phyloP scores from a whole-genome alignment of 2,888 invertebrate genomes.

The Pandemis cinnamomeana region DNA sequence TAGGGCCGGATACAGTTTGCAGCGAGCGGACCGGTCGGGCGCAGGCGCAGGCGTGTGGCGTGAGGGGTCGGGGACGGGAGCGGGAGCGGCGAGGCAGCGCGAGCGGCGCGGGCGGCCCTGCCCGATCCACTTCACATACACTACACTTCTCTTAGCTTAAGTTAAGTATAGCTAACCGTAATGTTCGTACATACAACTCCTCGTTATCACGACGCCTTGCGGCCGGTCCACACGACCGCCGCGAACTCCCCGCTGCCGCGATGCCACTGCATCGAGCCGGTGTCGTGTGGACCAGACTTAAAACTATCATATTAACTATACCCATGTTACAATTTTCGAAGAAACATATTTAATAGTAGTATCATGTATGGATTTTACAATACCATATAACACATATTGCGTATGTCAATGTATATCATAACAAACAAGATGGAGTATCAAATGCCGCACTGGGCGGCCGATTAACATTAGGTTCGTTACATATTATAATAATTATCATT shows the following conservation, averaged over 20 bases:
- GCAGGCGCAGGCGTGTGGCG: slow-evolving; percentile 76
- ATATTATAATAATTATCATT: slow-evolving; percentile 69
- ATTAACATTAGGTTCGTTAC: slow-evolving; percentile 64
- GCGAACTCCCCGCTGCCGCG: slow-evolving; percentile 20
- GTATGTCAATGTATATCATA: slow-evolving; percentile 71
- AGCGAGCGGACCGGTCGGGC: slow-evolving; percentile 50
- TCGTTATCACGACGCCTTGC: slow-evolving; percentile 63
- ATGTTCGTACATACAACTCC: slow-evolving; percentile 63
- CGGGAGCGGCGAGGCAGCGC: slow-evolving; percentile 72
- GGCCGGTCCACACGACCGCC: slow-evolving; percentile 36
- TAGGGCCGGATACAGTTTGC: slow-evolving; percentile 38
- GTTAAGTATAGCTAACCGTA: slow-evolving; percentile 52
- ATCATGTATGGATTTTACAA: slow-evolving; percentile 49
- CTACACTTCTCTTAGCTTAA: slow-evolving; percentile 45
- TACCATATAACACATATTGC: slow-evolving; percentile 62
- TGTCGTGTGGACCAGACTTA: slow-evolving; percentile 43
- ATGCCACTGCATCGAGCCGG: slow-evolving; percentile 26
- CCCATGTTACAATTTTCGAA: slow-evolving; percentile 66
- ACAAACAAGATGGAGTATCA: slow-evolving; percentile 80
- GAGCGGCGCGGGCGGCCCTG: slow-evolving; percentile 72
- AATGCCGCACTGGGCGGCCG: slow-evolving; percentile 63
- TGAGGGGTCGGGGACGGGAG: slow-evolving; percentile 52
- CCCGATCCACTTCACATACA: slow-evolving; percentile 45
- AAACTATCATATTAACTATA: slow-evolving; percentile 63
- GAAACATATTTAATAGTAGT: slow-evolving; percentile 56